Evolutionary conservation across 2,888 invertebrate genomes (phyloP).

Genomic region (Allacma fusca): DNA sequence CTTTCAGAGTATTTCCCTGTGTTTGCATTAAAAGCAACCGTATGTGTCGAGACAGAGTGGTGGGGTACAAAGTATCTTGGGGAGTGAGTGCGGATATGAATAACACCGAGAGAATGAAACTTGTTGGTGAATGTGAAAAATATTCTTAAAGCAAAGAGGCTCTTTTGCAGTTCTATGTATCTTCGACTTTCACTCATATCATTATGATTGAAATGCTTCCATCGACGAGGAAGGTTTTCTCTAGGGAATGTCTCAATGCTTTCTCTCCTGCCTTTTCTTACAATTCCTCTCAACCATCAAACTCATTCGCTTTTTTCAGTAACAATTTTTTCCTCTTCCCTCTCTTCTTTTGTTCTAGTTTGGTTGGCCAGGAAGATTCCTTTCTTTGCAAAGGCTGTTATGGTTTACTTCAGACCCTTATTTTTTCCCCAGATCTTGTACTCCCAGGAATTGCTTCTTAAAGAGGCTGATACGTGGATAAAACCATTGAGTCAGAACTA

Average conservation of each 20-base stretch:
- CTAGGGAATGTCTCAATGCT: slow-evolving; percentile 8
- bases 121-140: too few species aligned
- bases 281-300: slow-evolving; percentile 2
- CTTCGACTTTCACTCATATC: slow-evolving; percentile 29
- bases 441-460: neutral
- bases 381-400: neutral
- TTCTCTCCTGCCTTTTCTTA: neutral
- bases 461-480: too few species aligned
- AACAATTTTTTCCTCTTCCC: slow-evolving; percentile 12
- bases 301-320: neutral
- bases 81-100: too few species aligned
- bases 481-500: neutral
- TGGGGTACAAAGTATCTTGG: too few species aligned
- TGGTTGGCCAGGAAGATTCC: neutral
- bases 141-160: too few species aligned
- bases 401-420: neutral
- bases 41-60: too few species aligned
- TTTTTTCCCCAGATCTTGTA: neutral
- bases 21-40: too few species aligned
- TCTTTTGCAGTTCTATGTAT: too few species aligned
- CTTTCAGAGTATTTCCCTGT: too few species aligned
- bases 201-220: slow-evolving; percentile 38
- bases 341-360: slow-evolving; percentile 2
- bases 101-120: too few species aligned
- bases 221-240: slow-evolving; percentile 9